Conservation (phyloP, 2,113 vertebrate genomes). For the Dasyprocta punctata region DNA sequence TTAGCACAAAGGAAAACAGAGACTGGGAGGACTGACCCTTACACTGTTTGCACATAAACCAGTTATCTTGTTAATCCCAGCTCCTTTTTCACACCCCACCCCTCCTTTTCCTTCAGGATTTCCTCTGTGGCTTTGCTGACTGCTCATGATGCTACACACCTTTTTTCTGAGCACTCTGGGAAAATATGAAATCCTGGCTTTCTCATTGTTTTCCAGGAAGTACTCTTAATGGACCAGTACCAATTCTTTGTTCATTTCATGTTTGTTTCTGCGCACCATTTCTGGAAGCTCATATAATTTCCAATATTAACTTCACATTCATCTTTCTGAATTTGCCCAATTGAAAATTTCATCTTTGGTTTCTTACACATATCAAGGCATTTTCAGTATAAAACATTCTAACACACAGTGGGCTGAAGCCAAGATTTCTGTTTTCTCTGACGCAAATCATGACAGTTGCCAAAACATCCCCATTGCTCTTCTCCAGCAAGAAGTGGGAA, state of each 20-base stretch:
- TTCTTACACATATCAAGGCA: neutral
- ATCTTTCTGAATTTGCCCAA: neutral
- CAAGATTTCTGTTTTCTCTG: neutral
- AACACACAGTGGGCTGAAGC: neutral
- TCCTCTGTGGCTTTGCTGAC: neutral
- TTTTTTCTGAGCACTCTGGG: neutral
- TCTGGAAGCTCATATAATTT: neutral
- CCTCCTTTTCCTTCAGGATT: neutral
- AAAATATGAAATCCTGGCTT: neutral
- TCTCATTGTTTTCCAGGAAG: neutral
- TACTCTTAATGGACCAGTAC: rapidly evolving
- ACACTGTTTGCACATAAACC: neutral
- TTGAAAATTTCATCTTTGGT: neutral
- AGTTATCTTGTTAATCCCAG: neutral
- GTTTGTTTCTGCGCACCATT: neutral
- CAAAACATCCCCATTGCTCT: neutral
- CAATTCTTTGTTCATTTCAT: neutral
- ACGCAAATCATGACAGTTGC: neutral
- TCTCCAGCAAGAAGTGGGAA: neutral
- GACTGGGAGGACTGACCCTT: neutral
- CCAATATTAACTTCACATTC: neutral
- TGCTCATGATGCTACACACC: neutral
- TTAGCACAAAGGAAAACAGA: neutral
- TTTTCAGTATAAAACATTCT: slow-evolving; percentile 8
- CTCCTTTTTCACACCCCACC: neutral